Evolutionary conservation across 2,797 vertebrate species (phyloP).

Genomic region (Eremophila alpestris): DNA sequence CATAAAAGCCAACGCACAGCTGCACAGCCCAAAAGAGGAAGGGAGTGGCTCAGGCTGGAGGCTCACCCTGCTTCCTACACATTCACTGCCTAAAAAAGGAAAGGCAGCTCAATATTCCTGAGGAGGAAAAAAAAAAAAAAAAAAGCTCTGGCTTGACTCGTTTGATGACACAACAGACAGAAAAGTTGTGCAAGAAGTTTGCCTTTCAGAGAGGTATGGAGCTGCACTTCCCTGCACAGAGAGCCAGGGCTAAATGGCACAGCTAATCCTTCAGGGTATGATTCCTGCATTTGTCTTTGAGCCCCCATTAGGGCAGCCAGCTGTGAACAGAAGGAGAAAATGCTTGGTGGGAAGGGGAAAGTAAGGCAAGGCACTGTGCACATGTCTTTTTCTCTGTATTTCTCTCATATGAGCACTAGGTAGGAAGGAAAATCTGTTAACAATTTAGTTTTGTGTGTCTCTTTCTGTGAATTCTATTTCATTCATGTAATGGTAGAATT

Average conservation of each 20-base stretch:
- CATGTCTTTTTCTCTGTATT: slow-evolving; percentile 5
- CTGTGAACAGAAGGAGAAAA: slow-evolving; percentile 44
- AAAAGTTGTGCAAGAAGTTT: neutral
- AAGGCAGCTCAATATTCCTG: neutral
- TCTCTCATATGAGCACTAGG: slow-evolving; percentile 19
- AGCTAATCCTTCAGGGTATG: neutral
- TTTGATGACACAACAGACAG: slow-evolving; percentile 2
- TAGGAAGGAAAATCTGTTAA: slow-evolving; percentile 68
- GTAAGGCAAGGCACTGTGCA: slow-evolving; percentile 6
- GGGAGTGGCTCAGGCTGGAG: slow-evolving; percentile 55
- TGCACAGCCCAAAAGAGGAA: slow-evolving; percentile 54
- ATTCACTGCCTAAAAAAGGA: slow-evolving; percentile 39
- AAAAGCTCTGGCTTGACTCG: neutral
- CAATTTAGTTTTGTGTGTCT: slow-evolving; percentile 26
- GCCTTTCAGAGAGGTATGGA: neutral
- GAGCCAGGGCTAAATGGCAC: neutral
- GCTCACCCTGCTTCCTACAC: neutral
- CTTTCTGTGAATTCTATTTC: neutral
- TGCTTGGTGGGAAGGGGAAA: neutral
- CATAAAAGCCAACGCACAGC: slow-evolving; percentile 37
- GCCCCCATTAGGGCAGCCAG: slow-evolving; percentile 52
- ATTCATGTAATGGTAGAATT: slow-evolving; percentile 7
- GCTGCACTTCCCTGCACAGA: neutral
- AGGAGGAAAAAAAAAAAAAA: neutral
- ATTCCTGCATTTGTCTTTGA: neutral